These are phyloP conservation scores for Ophraella communa DNA, from an alignment of 2,888 invertebrate genomes.

Conservation along the genomic window DNA sequence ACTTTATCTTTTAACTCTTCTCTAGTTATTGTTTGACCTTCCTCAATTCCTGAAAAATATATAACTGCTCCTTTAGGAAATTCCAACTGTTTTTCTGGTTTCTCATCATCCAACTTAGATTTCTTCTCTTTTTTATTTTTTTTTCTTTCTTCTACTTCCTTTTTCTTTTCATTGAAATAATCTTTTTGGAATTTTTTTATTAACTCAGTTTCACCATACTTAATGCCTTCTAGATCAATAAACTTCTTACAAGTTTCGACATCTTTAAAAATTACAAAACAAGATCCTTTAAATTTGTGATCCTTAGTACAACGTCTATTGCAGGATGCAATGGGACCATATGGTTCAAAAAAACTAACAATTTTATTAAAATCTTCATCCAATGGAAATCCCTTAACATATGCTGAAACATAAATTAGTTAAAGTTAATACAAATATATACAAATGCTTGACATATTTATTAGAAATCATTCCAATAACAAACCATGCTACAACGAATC, in stretches of 20 bases:
- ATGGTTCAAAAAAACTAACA: constrained; percentile 73
- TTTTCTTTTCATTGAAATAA: constrained; percentile 71
- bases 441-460: neutral
- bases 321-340: constrained; percentile 70
- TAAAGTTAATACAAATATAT: neutral
- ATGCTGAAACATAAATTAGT: constrained; percentile 62
- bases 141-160: constrained; percentile 67
- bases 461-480: neutral
- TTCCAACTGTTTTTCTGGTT: constrained; percentile 57
- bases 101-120: constrained; percentile 55
- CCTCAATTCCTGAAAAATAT: constrained; percentile 70
- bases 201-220: constrained; percentile 73
- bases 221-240: constrained; percentile 67
- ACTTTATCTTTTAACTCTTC: constrained; percentile 75
- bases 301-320: constrained; percentile 68
- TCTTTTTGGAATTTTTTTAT: constrained; percentile 74
- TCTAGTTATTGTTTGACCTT: constrained; percentile 64
- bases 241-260: constrained; percentile 83
- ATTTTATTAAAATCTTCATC: constrained; percentile 71
- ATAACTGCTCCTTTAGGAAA: constrained; percentile 79
- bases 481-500: constrained; percentile 3
- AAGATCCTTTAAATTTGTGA: constrained; percentile 86
- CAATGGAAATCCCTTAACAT: constrained; percentile 86
- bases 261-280: constrained; percentile 86
- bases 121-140: constrained; percentile 64